Evolutionary conservation across 92 coral and sea anemone genomes (phyloP).

Genomic region (Nematostella vectensis): DNA sequence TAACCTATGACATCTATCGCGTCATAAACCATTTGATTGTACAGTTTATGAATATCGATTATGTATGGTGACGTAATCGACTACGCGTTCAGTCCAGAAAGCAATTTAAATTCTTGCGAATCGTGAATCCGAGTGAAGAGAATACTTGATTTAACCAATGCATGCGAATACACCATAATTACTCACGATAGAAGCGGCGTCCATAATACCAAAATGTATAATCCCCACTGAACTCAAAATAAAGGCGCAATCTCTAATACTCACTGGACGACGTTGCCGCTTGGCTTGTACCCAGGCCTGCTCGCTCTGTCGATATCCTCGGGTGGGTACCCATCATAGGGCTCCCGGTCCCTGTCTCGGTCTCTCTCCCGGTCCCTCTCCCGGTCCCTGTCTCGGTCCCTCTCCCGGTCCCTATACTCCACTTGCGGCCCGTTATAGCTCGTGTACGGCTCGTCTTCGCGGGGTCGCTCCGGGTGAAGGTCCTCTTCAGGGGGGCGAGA

Average conservation of each 20-base stretch:
- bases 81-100: no score
- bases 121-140: no score
- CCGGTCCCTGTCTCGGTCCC: conserved; percentile 10
- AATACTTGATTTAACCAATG: no score
- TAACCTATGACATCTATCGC: no score
- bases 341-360: conserved; percentile 15
- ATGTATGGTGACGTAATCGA: no score
- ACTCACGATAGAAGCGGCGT: no score
- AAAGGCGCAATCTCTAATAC: conserved; percentile 5
- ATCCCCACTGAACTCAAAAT: neutral
- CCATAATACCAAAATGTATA: no score
- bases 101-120: no score
- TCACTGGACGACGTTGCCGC: conserved; percentile 64
- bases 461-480: conserved; percentile 5
- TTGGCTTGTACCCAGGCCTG: conserved; percentile 79
- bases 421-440: conserved; percentile 61
- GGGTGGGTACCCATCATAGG: no score
- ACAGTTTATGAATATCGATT: no score
- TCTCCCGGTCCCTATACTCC: conserved; percentile 23
- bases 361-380: conserved; percentile 18
- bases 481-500: conserved; percentile 76
- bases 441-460: conserved; percentile 46
- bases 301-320: conserved; percentile 64
- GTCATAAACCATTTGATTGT: no score
- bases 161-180: no score